These are phyloP conservation scores for Noctua comes DNA, from an alignment of 2,888 invertebrate species.

Conservation along the genomic window DNA sequence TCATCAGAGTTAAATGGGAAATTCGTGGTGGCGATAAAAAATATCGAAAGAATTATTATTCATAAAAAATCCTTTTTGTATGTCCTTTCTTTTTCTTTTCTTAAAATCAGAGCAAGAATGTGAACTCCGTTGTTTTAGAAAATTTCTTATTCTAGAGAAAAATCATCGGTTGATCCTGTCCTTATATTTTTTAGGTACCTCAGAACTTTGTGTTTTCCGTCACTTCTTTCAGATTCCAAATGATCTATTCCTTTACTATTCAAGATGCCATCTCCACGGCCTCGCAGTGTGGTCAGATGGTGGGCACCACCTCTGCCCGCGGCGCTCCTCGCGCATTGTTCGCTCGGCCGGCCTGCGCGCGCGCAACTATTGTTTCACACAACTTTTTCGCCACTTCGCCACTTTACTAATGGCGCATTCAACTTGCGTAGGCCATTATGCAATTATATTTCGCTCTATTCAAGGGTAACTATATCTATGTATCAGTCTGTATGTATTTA, in stretches of 20 bases:
- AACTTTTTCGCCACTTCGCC: conserved; percentile 76
- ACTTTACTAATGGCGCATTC: conserved; percentile 70
- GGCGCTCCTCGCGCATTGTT: conserved; percentile 75
- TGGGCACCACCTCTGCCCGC: conserved; percentile 64
- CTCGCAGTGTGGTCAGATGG: conserved; percentile 40
- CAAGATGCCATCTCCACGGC: conserved; percentile 56
- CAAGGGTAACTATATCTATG: conserved; percentile 59
- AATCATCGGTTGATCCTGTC: too few relatives aligned
- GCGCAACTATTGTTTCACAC: conserved; percentile 73
- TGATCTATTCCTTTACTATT: conserved; percentile 31
- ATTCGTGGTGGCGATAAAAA: neutral
- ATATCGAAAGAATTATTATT: neutral
- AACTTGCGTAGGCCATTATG: conserved; percentile 66
- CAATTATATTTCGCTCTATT: conserved; percentile 67
- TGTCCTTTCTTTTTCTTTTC: neutral
- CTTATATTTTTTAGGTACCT: neutral
- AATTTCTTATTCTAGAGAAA: too few relatives aligned
- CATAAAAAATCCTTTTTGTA: neutral
- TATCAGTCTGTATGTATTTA: conserved; percentile 33
- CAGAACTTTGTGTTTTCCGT: neutral
- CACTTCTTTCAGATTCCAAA: neutral
- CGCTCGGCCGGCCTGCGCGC: conserved; percentile 62
- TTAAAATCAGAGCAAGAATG: neutral
- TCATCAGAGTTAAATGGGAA: neutral
- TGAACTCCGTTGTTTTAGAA: neutral